Evolutionary conservation across 1,140 invertebrate genomes (phyloP).

Genomic region (Drosophila dunni): DNA sequence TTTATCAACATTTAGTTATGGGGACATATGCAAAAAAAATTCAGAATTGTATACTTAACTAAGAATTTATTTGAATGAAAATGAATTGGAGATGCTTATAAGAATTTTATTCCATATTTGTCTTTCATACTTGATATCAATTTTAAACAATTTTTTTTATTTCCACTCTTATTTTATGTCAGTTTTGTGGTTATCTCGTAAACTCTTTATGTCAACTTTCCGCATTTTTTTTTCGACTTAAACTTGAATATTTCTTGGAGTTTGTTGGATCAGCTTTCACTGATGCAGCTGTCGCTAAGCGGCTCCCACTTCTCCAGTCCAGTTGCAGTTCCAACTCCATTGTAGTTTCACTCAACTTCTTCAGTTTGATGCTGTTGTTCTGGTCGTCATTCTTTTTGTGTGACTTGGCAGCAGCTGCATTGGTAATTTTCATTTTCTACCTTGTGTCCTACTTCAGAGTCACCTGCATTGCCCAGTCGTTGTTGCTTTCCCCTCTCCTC

Average conservation of each 20-base stretch:
- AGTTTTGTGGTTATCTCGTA: background rate
- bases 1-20: no score
- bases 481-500: background rate
- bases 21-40: no score
- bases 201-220: background rate
- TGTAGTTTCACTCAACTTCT: constrained; percentile 34
- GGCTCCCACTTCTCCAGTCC: background rate
- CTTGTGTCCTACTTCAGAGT: constrained; percentile 72
- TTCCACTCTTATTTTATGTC: background rate
- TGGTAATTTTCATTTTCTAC: constrained; percentile 69
- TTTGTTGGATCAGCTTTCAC: constrained; percentile 49
- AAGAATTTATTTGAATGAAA: no score
- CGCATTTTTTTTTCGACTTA: background rate
- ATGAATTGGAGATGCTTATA: no score
- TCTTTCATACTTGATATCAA: background rate
- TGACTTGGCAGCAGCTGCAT: constrained; percentile 68
- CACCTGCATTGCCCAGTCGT: constrained; percentile 31
- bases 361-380: constrained; percentile 41
- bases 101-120: no score
- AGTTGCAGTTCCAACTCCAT: constrained; percentile 6
- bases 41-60: no score
- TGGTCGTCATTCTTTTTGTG: constrained; percentile 57
- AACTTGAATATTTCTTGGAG: constrained; percentile 29
- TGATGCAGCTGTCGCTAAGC: constrained; percentile 54
- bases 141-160: background rate